Conservation (phyloP, 2,888 invertebrate species). For the Lycaena phlaeas region DNA sequence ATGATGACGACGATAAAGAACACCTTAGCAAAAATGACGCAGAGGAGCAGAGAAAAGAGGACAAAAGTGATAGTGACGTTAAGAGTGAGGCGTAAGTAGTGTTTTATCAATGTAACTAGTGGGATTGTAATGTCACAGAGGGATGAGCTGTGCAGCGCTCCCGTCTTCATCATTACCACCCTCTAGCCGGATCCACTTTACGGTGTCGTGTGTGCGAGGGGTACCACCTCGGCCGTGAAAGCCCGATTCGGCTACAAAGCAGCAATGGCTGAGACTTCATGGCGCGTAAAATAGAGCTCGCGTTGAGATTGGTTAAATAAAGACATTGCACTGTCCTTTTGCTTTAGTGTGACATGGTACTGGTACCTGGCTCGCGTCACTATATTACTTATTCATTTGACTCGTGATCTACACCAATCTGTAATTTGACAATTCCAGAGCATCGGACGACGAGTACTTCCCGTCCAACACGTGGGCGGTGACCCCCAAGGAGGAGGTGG, state of each 20-base stretch:
- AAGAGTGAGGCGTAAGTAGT: slow-evolving; percentile 17
- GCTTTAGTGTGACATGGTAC: too few species aligned
- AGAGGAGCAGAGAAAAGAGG: slow-evolving; percentile 11
- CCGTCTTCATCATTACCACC: too few species aligned
- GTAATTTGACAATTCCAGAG: slow-evolving; percentile 24
- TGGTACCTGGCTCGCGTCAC: too few species aligned
- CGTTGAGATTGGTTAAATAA: too few species aligned
- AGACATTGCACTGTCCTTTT: too few species aligned
- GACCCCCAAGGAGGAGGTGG: slow-evolving; percentile 23
- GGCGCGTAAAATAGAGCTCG: too few species aligned
- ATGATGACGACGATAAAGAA: slow-evolving; percentile 3
- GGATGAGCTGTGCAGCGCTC: too few species aligned
- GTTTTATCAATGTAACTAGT: background rate
- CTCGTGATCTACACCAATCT: too few species aligned
- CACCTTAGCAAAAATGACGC: slow-evolving; percentile 10
- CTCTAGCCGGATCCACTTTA: background rate
- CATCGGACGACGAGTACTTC: slow-evolving; percentile 54
- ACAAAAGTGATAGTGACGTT: slow-evolving; percentile 10
- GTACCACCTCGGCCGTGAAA: background rate
- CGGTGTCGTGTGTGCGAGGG: background rate
- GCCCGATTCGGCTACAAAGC: too few species aligned
- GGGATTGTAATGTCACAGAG: too few species aligned
- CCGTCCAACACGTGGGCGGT: slow-evolving; percentile 51
- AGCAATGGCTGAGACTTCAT: too few species aligned
- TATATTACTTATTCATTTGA: too few species aligned